phyloP scores from a whole-genome alignment of 2,888 invertebrate genomes.

The Volucella bombylans region DNA sequence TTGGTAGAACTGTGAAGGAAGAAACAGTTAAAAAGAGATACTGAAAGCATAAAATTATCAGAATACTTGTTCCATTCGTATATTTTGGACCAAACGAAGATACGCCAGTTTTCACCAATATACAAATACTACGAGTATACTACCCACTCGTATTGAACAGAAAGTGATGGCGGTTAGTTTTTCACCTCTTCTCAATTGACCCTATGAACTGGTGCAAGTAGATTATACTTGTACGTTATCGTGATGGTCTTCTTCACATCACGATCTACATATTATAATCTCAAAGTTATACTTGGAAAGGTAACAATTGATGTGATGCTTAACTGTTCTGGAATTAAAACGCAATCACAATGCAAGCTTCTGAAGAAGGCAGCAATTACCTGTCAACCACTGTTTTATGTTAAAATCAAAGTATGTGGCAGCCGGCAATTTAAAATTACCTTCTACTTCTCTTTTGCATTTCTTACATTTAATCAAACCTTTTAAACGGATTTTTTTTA shows the following conservation, averaged over 20 bases:
- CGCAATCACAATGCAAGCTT: constrained; percentile 61
- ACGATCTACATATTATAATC: constrained; percentile 64
- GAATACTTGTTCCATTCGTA: constrained; percentile 45
- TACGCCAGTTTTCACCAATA: constrained; percentile 44
- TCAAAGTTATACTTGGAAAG: constrained; percentile 37
- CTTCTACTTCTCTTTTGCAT: constrained; percentile 15
- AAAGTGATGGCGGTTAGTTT: constrained; percentile 40
- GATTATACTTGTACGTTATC: constrained; percentile 3
- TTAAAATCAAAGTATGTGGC: constrained; percentile 36
- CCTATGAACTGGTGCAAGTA: constrained; percentile 47
- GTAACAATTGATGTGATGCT: constrained; percentile 53
- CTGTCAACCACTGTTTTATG: constrained; percentile 58
- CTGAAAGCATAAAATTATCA: constrained; percentile 38
- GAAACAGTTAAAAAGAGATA: constrained; percentile 13
- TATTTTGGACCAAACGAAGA: constrained; percentile 4
- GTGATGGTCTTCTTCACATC: constrained; percentile 60
- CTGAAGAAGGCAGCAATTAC: constrained; percentile 71
- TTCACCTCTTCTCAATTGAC: constrained; percentile 60
- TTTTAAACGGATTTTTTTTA: neutral
- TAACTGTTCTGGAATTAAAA: constrained; percentile 32
- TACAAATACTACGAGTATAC: neutral
- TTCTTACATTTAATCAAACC: constrained; percentile 22
- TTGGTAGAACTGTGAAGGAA: constrained; percentile 21
- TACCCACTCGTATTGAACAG: constrained; percentile 27
- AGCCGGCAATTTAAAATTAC: constrained; percentile 48